Evolutionary conservation across 2,113 vertebrate genomes (phyloP).

Genomic region (Glaucidium brasilianum): DNA sequence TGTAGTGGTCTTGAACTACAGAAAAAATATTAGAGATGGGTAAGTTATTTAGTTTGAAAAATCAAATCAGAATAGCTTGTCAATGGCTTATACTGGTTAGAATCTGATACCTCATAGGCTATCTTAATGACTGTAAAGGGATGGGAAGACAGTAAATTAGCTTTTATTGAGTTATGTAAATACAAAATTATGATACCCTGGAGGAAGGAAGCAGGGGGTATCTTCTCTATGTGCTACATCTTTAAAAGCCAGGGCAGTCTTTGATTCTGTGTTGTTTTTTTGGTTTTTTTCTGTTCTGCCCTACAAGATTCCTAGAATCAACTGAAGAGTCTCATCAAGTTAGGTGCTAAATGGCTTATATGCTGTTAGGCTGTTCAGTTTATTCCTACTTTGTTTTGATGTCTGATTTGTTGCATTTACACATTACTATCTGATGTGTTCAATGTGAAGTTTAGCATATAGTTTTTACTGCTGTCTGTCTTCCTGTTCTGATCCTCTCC

Average conservation of each 20-base stretch:
- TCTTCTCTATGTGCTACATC: not conserved
- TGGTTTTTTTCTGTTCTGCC: not conserved
- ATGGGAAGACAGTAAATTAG: not conserved
- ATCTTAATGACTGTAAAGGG: not conserved
- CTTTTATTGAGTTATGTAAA: not conserved
- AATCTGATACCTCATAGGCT: not conserved
- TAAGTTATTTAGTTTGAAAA: not conserved
- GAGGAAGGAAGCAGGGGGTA: no score
- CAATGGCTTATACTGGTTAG: not conserved
- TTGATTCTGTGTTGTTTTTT: not conserved
- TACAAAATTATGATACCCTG: not conserved
- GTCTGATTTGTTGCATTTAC: not conserved
- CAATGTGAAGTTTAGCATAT: not conserved
- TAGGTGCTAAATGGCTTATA: not conserved
- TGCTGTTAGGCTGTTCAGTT: not conserved
- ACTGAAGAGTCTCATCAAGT: not conserved
- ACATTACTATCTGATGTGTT: not conserved
- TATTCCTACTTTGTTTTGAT: not conserved
- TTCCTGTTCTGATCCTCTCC: not conserved
- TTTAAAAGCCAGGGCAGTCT: not conserved
- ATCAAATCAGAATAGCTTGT: not conserved
- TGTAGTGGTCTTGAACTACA: not conserved
- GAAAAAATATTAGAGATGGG: not conserved
- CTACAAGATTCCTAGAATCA: not conserved
- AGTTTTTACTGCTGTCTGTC: not conserved